Percentiles rank a stretch among this genome's conserved stretches.
Evolutionary conservation across 2,888 invertebrate species (phyloP).

Genomic region (Cheilosia variabilis): DNA sequence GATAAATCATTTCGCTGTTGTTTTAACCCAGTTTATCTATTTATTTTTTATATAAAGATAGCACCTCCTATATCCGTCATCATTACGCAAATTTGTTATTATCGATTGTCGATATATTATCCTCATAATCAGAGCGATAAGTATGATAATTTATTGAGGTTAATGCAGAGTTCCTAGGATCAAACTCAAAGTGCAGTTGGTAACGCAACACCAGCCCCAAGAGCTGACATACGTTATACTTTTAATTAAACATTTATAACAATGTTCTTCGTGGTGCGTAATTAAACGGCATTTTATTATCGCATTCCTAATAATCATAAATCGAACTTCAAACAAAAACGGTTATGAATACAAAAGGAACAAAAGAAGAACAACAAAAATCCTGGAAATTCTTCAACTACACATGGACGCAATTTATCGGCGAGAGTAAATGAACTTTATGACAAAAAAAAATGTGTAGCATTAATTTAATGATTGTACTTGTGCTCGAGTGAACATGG

Average conservation of each 20-base stretch:
- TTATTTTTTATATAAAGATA: constrained; percentile 29
- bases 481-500: constrained; percentile 30
- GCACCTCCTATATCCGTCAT: constrained; percentile 52
- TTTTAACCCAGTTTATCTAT: constrained; percentile 38
- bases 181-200: constrained; percentile 28
- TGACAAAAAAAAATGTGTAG: constrained; percentile 41
- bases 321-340: constrained; percentile 1
- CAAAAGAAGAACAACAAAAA: background rate
- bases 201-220: background rate
- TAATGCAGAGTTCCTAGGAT: constrained; percentile 12
- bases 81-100: constrained; percentile 56
- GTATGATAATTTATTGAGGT: constrained; percentile 35
- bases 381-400: constrained; percentile 17
- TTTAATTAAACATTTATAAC: constrained; percentile 27
- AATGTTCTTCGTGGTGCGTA: background rate
- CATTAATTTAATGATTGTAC: constrained; percentile 54
- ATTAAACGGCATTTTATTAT: constrained; percentile 18
- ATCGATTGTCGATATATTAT: constrained; percentile 38
- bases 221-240: constrained; percentile 6
- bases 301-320: constrained; percentile 36
- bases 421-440: constrained; percentile 24
- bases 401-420: constrained; percentile 2
- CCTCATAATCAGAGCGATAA: constrained; percentile 47
- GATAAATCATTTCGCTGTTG: constrained; percentile 61
- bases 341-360: background rate